Base-by-base conservation (phyloP, 2,888 invertebrate species). In the Cotesia congregata region DNA sequence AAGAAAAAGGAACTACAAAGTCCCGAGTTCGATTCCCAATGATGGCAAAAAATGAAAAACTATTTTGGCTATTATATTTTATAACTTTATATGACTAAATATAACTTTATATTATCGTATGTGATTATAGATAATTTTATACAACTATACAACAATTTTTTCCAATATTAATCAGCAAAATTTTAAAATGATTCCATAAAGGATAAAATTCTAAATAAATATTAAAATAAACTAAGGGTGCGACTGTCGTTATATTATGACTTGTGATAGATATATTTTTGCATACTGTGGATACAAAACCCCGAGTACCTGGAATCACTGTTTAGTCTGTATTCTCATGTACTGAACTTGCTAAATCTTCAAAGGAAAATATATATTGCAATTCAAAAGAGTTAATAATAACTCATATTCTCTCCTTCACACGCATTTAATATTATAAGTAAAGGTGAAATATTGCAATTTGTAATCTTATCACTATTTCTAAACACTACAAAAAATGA, bases 221-320 rank as follows among this genome's bases (percentile, higher is more conserved):
- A 50, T 50, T 50, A 12, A 50, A 50, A 50, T 50, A 9, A 12
- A 12, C 7, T 4, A 5, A 30, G 60, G 67, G 67, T 17, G 38
- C 61, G 41, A 76, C 67, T 76, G 76, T 50, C 76, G 5, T 59
- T 50, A 65, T 69, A 75, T 75, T 74, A 71, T 38, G 60, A 41
- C 70, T 62, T 75, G 68, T 41, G 76, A 72, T 74, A 67, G 64
- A 75, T 72, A 67, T 71, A 70, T 41, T 68, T 30, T 17, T 20
- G 9, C 50, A 17, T 60, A 61, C 12, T 50, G 50, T 12, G 12
- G 9, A 50, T 50, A 50, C 50, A 50, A 50, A 50, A 50, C 7
- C 30, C 60, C 50, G 81, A 82, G 77, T 87, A 87, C 87, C 85
- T 84, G 83, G 86, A 86, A 87, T 74, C 78, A 83, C 81, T 86